Evolutionary conservation across 2,797 vertebrate species (phyloP).

Genomic region (Rhynchotus rufescens): DNA sequence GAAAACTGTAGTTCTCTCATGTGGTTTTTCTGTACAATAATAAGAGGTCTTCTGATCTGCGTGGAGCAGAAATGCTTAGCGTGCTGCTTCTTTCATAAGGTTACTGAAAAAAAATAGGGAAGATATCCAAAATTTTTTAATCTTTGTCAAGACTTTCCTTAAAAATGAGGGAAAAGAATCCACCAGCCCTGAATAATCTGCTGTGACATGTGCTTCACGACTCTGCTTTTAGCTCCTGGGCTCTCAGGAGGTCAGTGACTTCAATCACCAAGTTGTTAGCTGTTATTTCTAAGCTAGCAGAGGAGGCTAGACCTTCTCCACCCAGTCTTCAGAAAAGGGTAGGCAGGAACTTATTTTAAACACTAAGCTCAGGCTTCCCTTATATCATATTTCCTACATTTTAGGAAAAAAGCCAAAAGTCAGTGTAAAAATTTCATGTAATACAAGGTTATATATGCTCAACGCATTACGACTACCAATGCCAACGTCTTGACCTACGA

Average conservation of each 20-base stretch:
- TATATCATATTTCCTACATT: not conserved
- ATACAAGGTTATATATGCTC: not conserved
- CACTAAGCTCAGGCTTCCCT: too few relatives aligned
- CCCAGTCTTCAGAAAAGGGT: not conserved
- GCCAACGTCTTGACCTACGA: not conserved
- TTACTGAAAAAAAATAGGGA: not conserved
- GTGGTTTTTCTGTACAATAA: not conserved
- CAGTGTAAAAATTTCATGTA: not conserved
- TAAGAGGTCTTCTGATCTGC: not conserved
- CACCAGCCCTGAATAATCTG: not conserved
- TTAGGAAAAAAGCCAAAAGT: not conserved
- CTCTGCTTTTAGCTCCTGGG: not conserved
- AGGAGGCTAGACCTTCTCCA: not conserved
- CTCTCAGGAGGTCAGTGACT: not conserved
- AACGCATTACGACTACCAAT: not conserved
- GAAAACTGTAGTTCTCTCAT: not conserved
- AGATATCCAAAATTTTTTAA: accelerated
- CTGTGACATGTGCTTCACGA: accelerated
- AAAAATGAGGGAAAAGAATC: not conserved
- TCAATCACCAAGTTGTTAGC: not conserved
- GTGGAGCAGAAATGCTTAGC: not conserved
- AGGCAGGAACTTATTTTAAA: not conserved
- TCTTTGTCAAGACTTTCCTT: not conserved
- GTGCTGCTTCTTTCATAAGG: not conserved
- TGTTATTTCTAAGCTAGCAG: not conserved